Evolutionary conservation across 2,113 vertebrate species (phyloP).

Genomic region (Nothocercus nigrocapillus): DNA sequence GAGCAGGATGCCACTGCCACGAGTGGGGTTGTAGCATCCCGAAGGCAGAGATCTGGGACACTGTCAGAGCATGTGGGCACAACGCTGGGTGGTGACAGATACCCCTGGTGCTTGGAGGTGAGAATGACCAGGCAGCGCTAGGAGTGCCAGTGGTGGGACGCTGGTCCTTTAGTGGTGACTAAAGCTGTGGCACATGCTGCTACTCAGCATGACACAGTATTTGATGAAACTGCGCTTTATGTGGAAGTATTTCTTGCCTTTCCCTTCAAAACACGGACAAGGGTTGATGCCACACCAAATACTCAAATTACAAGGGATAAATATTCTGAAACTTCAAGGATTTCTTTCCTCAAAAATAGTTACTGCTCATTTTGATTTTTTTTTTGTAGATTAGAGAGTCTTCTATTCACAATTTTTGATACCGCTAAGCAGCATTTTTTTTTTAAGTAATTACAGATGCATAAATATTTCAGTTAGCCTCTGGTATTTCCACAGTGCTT

Average conservation of each 20-base stretch:
- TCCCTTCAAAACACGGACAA: not conserved
- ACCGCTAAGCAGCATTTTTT: not conserved
- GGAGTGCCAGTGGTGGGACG: not conserved
- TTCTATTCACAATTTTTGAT: not conserved
- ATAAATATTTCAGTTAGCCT: not conserved
- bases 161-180: not conserved
- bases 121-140: not conserved
- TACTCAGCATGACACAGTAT: not conserved
- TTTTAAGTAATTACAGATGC: not conserved
- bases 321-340: not conserved
- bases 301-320: not conserved
- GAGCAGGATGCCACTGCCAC: not conserved
- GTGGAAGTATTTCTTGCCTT: not conserved
- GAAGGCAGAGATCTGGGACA: not conserved
- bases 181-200: not conserved
- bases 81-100: not conserved
- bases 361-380: not conserved
- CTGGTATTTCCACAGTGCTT: not conserved
- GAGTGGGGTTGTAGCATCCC: not conserved
- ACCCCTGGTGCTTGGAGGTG: not conserved
- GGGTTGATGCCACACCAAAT: not conserved
- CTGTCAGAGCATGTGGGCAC: not conserved
- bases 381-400: not conserved
- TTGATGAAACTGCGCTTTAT: constrained; percentile 1
- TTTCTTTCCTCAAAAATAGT: not conserved